These are phyloP conservation scores for Pantherophis alleghaniensis DNA, from an alignment of 2,797 vertebrate species.

Conservation along the genomic window DNA sequence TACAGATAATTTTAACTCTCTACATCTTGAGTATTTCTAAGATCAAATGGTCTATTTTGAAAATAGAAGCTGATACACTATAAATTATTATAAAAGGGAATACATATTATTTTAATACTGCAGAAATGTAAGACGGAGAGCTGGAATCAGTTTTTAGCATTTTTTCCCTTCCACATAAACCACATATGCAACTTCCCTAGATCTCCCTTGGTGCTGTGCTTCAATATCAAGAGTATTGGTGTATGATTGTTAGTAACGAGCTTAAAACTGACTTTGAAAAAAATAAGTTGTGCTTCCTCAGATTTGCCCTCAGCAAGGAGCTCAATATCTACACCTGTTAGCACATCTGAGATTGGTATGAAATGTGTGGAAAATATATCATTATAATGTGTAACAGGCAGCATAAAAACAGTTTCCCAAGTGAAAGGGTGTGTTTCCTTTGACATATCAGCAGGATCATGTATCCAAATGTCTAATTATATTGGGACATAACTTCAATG, in stretches of 20 bases:
- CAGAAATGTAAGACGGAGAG: slow-evolving; percentile 38
- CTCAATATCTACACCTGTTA: slow-evolving; percentile 62
- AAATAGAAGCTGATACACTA: background rate
- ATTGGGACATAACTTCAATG: background rate
- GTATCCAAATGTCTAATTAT: background rate
- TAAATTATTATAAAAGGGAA: slow-evolving; percentile 33
- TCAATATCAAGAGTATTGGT: slow-evolving; percentile 48
- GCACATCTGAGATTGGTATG: slow-evolving; percentile 35
- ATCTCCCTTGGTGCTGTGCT: slow-evolving; percentile 52
- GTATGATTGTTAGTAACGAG: slow-evolving; percentile 56
- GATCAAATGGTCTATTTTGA: background rate
- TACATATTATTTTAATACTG: slow-evolving; percentile 53
- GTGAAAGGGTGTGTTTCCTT: slow-evolving; percentile 32
- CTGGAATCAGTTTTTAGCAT: slow-evolving; percentile 37
- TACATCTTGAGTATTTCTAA: background rate
- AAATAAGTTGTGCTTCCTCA: slow-evolving; percentile 62
- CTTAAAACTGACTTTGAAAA: slow-evolving; percentile 64
- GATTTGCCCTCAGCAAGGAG: slow-evolving; percentile 62
- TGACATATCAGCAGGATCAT: slow-evolving; percentile 14
- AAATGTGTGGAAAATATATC: slow-evolving; percentile 59
- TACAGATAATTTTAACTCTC: background rate
- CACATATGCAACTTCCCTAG: slow-evolving; percentile 55
- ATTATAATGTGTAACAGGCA: slow-evolving; percentile 45
- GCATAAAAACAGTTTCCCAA: slow-evolving; percentile 19
- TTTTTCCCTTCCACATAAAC: slow-evolving; percentile 57